phyloP scores from a whole-genome alignment of 2,797 vertebrate genomes.

The Arnoldichthys spilopterus region DNA sequence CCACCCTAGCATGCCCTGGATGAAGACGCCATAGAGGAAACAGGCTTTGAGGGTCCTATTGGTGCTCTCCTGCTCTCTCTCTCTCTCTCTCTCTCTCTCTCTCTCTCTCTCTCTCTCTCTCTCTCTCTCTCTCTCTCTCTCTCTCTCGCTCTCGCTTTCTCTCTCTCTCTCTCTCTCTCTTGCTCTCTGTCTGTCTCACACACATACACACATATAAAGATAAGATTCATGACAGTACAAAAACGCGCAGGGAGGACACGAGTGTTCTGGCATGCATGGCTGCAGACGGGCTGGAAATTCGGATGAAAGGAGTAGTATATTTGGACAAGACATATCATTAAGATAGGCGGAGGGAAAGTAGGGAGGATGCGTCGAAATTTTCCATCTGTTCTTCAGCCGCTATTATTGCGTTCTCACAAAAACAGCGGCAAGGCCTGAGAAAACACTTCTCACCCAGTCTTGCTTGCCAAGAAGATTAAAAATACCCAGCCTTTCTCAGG shows the following conservation, averaged over 20 bases:
- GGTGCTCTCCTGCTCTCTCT: conserved; percentile 66
- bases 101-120: neutral
- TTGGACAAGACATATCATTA: conserved; percentile 87
- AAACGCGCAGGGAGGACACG: conserved; percentile 62
- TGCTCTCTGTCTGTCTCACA: neutral
- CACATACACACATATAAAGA: conserved; percentile 64
- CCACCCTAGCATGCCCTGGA: conserved; percentile 63
- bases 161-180: too few species aligned
- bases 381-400: conserved; percentile 83
- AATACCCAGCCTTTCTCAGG: conserved; percentile 66
- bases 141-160: too few species aligned
- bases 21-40: conserved; percentile 71
- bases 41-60: conserved; percentile 75
- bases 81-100: conserved; percentile 13
- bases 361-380: conserved; percentile 78
- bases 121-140: too few species aligned
- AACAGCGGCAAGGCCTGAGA: conserved; percentile 35
- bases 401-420: conserved; percentile 73
- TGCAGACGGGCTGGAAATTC: conserved; percentile 80
- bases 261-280: conserved; percentile 79
- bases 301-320: conserved; percentile 86
- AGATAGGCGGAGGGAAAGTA: conserved; percentile 78
- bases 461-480: conserved; percentile 68
- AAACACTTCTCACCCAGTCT: conserved; percentile 58
- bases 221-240: conserved; percentile 76